A percentile compares a stretch with the other conserved stretches of the same genome.
phyloP scores from a whole-genome alignment of 2,797 vertebrate species.

The Bufotes viridis region DNA sequence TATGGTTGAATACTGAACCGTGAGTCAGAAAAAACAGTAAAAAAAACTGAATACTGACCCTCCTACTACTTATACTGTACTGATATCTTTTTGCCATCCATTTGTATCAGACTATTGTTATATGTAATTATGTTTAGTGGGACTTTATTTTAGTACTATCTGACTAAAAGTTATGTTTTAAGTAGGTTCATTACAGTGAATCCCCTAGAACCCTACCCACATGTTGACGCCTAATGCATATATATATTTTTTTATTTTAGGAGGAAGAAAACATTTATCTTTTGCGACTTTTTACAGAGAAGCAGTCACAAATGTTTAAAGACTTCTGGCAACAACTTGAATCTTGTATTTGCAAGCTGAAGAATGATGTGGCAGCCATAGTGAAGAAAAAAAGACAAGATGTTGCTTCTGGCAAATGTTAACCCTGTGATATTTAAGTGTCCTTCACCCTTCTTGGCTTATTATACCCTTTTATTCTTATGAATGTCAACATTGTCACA shows the following conservation, averaged over 20 bases:
- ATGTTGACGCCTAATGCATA: not conserved
- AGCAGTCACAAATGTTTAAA: constrained; percentile 79
- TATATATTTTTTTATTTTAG: constrained; percentile 67
- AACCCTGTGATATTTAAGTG: not conserved
- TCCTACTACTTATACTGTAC: too few relatives aligned
- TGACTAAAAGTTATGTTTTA: too few relatives aligned
- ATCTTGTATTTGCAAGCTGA: constrained; percentile 80
- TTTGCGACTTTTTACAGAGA: constrained; percentile 79
- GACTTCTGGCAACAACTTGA: constrained; percentile 85
- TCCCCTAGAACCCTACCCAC: too few relatives aligned
- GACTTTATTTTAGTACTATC: too few relatives aligned
- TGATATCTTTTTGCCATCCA: too few relatives aligned
- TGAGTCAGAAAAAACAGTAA: too few relatives aligned
- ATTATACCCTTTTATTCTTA: not conserved
- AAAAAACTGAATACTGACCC: too few relatives aligned
- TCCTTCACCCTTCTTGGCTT: too few relatives aligned
- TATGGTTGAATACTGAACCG: too few relatives aligned
- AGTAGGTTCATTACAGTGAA: too few relatives aligned
- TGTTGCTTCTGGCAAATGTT: constrained; percentile 25
- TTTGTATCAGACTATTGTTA: too few relatives aligned
- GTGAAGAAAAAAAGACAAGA: constrained; percentile 83
- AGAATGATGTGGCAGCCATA: constrained; percentile 85
- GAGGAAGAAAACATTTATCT: constrained; percentile 81
- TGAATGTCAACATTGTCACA: not conserved
- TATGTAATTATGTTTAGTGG: too few relatives aligned